Percentiles rank a stretch among this genome's conserved stretches.
Conservation (phyloP, 37 sponge, comb jelly and placozoan species). For the Hexactinellida sp. region DNA sequence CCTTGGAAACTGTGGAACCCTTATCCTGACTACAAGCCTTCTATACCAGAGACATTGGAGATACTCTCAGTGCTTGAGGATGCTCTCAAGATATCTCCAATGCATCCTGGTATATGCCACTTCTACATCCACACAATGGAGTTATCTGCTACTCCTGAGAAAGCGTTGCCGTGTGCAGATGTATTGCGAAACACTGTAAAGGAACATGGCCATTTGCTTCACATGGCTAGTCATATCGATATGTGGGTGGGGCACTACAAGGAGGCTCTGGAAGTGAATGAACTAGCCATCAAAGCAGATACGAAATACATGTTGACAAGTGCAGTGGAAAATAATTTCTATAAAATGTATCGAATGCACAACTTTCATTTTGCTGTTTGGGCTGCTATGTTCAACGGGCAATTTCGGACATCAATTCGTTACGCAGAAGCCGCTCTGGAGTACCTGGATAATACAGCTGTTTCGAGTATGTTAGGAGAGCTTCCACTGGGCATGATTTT, state of each 20-base stretch:
- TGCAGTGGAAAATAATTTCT: constrained; percentile 33
- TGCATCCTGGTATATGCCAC: constrained; percentile 48
- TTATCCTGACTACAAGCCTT: constrained; percentile 28
- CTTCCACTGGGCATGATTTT: constrained; percentile 29
- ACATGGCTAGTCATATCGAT: too few relatives aligned
- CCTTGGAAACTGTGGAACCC: constrained; percentile 47
- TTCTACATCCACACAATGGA: constrained; percentile 62
- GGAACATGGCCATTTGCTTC: constrained; percentile 44
- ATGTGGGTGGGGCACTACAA: too few relatives aligned
- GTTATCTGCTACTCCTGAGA: constrained; percentile 44
- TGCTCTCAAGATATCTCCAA: constrained; percentile 29
- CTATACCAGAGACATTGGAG: constrained; percentile 41
- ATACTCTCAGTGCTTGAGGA: constrained; percentile 29
- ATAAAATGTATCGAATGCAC: constrained; percentile 38
- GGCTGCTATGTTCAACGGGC: constrained; percentile 59
- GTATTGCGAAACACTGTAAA: constrained; percentile 14
- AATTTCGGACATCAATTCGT: constrained; percentile 31
- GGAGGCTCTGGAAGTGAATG: too few relatives aligned
- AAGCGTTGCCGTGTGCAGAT: constrained; percentile 40
- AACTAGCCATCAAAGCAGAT: constrained; percentile 36
- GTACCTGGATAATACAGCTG: neutral
- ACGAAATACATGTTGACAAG: constrained; percentile 14
- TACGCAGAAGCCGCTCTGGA: neutral
- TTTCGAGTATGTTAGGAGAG: constrained; percentile 21
- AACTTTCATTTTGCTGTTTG: constrained; percentile 51